phyloP scores from a whole-genome alignment of 2,113 vertebrate species.

The Halcyon malimbica region DNA sequence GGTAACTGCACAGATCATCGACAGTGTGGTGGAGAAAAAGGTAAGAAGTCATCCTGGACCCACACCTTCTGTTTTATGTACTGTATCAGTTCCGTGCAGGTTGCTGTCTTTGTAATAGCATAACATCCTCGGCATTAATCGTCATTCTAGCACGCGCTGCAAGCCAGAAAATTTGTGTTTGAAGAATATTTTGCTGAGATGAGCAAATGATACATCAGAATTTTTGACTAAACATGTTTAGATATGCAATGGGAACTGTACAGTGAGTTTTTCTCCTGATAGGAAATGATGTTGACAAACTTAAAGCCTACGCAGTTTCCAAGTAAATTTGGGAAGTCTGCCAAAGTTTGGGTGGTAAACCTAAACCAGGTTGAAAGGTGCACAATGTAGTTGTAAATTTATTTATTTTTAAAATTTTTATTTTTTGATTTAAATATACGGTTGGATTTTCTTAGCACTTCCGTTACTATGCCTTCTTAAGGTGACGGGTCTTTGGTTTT shows the following conservation, averaged over 20 bases:
- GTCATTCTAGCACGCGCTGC: fast-evolving
- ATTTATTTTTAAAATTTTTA: neutral
- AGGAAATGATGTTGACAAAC: neutral
- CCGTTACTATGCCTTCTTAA: neutral
- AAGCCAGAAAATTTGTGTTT: neutral
- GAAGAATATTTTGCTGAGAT: neutral
- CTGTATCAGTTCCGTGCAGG: fast-evolving
- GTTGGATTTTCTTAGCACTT: neutral
- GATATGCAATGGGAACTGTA: neutral
- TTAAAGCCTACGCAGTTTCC: neutral
- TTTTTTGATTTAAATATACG: neutral
- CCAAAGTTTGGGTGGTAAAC: neutral
- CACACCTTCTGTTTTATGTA: neutral
- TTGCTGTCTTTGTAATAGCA: neutral
- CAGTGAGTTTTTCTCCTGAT: neutral
- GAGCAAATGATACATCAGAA: neutral
- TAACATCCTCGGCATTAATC: neutral
- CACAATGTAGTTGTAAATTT: neutral
- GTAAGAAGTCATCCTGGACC: slow-evolving; percentile 65
- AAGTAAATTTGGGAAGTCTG: neutral
- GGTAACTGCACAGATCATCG: slow-evolving; percentile 82
- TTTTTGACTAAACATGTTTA: neutral
- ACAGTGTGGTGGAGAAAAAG: slow-evolving; percentile 80
- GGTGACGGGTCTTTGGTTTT: neutral
- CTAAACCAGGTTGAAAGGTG: neutral